These are phyloP conservation scores for Adelphocoris suturalis DNA, from an alignment of 2,888 invertebrate genomes.

Conservation along the genomic window DNA sequence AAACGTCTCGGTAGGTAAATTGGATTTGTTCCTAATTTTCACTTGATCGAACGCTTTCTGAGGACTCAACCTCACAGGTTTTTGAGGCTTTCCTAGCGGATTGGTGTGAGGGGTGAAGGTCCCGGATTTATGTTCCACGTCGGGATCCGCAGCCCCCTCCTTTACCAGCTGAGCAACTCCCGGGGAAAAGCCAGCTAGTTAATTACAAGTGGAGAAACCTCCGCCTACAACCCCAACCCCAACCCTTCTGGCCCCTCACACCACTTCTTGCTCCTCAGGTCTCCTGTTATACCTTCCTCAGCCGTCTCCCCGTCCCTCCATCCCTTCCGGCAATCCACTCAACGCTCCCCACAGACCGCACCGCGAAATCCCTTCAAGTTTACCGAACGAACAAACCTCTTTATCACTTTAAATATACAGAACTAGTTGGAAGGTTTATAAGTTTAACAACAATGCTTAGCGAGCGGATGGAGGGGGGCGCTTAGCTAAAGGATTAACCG, in stretches of 20 bases:
- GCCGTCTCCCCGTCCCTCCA: background rate
- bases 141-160: background rate
- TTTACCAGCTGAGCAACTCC: constrained; percentile 42
- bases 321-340: background rate
- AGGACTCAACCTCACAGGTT: too few relatives aligned
- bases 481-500: background rate
- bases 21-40: too few relatives aligned
- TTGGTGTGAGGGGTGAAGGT: background rate
- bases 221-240: background rate
- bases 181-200: constrained; percentile 33
- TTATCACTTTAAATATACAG: constrained; percentile 45
- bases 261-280: background rate
- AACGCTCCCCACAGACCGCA: constrained; percentile 20
- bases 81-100: too few relatives aligned
- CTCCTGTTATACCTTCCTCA: background rate
- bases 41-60: too few relatives aligned
- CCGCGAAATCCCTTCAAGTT: constrained; percentile 40
- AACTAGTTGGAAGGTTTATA: constrained; percentile 33
- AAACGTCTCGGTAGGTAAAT: too few relatives aligned
- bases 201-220: constrained; percentile 22
- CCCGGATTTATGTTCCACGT: constrained; percentile 28
- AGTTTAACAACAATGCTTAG: constrained; percentile 24
- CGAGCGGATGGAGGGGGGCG: background rate
- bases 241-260: background rate
- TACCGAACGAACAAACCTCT: constrained; percentile 41